These are phyloP conservation scores for Percopsis transmontana DNA, from an alignment of 2,113 vertebrate species.

Conservation along the genomic window DNA sequence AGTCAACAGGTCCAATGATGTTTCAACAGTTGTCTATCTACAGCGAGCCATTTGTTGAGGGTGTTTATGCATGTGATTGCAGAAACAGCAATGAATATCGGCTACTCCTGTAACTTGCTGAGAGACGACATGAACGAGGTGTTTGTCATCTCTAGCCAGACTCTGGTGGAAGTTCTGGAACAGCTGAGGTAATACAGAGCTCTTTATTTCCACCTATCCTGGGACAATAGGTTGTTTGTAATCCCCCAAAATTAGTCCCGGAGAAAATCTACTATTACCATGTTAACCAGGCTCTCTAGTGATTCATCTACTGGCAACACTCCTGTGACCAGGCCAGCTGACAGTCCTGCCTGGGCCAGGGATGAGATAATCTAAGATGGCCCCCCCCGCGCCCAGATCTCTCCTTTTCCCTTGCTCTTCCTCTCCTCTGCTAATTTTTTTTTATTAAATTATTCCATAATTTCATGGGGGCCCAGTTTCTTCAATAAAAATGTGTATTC, in stretches of 20 bases:
- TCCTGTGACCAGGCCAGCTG: too few relatives aligned
- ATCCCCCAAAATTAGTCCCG: not conserved
- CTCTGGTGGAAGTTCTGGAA: conserved; percentile 75
- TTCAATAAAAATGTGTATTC: too few relatives aligned
- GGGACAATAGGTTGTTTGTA: not conserved
- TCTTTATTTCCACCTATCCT: not conserved
- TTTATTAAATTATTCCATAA: too few relatives aligned
- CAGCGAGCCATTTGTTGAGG: not conserved
- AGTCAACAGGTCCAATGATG: not conserved
- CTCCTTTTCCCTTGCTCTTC: too few relatives aligned
- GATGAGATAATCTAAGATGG: too few relatives aligned
- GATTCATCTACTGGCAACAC: not conserved
- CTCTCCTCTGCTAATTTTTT: too few relatives aligned
- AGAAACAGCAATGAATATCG: conserved; percentile 88
- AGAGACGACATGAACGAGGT: conserved; percentile 83
- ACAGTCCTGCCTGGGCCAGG: too few relatives aligned
- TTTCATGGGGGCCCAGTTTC: too few relatives aligned
- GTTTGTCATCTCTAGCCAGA: conserved; percentile 79
- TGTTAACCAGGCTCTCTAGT: not conserved
- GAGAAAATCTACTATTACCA: not conserved
- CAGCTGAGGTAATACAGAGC: conserved; percentile 75
- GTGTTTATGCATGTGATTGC: conserved; percentile 26
- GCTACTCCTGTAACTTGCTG: conserved; percentile 85
- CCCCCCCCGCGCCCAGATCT: too few relatives aligned
- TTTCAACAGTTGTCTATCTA: conserved; percentile 4